Evolutionary conservation across 2,888 invertebrate species (phyloP).

Genomic region (Apamea epomidion): DNA sequence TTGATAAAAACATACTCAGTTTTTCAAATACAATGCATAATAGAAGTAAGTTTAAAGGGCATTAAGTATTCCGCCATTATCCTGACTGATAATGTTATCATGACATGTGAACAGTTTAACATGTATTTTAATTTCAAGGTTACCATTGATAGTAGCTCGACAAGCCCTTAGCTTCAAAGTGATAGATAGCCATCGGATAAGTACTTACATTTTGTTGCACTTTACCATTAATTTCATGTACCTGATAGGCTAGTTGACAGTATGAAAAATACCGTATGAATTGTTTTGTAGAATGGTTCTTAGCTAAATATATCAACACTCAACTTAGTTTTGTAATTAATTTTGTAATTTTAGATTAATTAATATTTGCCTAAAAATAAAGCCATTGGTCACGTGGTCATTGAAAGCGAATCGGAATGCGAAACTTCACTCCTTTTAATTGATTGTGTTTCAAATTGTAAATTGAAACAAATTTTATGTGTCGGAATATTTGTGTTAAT

Average conservation of each 20-base stretch:
- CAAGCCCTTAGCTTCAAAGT: slow-evolving; percentile 37
- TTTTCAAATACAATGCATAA: neutral
- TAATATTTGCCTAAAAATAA: neutral
- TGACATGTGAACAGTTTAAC: slow-evolving; percentile 40
- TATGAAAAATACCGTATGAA: neutral
- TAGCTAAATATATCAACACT: neutral
- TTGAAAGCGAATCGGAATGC: neutral
- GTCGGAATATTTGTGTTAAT: neutral
- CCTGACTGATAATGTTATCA: slow-evolving; percentile 51
- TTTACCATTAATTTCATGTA: neutral
- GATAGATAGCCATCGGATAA: neutral
- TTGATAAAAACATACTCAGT: neutral
- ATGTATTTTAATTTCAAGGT: slow-evolving; percentile 54
- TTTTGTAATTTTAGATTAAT: neutral
- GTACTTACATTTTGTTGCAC: neutral
- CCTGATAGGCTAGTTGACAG: neutral
- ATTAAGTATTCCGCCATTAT: slow-evolving; percentile 33
- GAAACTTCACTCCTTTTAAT: neutral
- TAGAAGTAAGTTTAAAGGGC: slow-evolving; percentile 28
- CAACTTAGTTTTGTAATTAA: neutral
- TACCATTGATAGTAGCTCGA: slow-evolving; percentile 29
- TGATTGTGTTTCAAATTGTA: neutral
- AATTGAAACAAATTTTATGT: neutral
- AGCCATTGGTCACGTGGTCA: neutral
- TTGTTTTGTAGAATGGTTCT: neutral